Conservation (phyloP, 2,113 vertebrate species). For the Megatriorchis doriae region DNA sequence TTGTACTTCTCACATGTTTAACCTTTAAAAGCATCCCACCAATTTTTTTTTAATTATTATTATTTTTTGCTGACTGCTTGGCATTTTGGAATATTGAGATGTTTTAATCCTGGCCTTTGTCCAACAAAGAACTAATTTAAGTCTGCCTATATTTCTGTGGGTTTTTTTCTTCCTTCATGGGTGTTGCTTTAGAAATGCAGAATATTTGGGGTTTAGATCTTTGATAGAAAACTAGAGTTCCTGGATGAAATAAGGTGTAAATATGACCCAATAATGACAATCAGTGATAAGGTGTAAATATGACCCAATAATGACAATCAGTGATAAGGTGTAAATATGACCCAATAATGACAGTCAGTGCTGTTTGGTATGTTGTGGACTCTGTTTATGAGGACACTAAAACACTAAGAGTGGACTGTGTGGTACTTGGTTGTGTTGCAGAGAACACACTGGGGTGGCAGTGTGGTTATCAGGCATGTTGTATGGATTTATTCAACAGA, state of each 20-base stretch:
- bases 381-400: background rate
- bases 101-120: background rate
- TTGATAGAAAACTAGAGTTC: background rate
- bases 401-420: background rate
- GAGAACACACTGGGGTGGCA: background rate
- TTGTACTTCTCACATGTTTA: background rate
- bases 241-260: background rate
- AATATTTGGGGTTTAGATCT: background rate
- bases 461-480: background rate
- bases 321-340: background rate
- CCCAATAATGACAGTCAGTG: background rate
- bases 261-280: background rate
- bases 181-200: background rate
- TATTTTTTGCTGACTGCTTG: background rate
- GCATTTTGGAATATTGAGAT: background rate
- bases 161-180: background rate
- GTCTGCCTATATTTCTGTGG: background rate
- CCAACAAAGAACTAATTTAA: background rate
- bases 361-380: background rate
- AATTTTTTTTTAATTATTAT: background rate
- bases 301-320: background rate
- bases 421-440: background rate
- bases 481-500: background rate
- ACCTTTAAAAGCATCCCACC: background rate
- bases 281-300: background rate